These are phyloP conservation scores for Bellardia bayeri DNA, from an alignment of 2,888 invertebrate species.

Conservation along the genomic window DNA sequence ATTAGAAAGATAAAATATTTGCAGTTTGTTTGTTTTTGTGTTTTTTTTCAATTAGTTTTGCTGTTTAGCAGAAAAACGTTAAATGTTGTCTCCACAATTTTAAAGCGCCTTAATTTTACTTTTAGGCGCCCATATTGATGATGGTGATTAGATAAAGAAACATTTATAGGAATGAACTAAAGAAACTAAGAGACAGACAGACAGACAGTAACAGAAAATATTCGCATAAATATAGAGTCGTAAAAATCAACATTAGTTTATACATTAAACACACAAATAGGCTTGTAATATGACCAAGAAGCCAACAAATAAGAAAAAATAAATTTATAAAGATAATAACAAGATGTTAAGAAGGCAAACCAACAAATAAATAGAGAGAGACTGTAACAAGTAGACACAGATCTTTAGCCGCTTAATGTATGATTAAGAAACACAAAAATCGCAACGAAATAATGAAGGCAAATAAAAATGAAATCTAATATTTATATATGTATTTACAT, in stretches of 20 bases:
- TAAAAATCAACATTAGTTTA: constrained; percentile 57
- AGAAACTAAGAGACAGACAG: neutral
- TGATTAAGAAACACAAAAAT: constrained; percentile 46
- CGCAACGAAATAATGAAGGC: constrained; percentile 27
- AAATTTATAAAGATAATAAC: constrained; percentile 50
- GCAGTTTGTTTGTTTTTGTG: neutral
- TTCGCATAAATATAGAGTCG: constrained; percentile 49
- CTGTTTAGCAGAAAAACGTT: neutral
- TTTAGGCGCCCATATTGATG: constrained; percentile 71
- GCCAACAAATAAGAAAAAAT: neutral
- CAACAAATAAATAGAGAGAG: neutral
- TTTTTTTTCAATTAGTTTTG: constrained; percentile 4
- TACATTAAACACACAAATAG: constrained; percentile 33
- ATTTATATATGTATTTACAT: constrained; percentile 8
- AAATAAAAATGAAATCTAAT: constrained; percentile 52
- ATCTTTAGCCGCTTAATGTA: constrained; percentile 41
- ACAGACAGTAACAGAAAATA: constrained; percentile 26
- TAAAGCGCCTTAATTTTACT: constrained; percentile 51
- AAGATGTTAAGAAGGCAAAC: constrained; percentile 27
- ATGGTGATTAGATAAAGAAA: constrained; percentile 70
- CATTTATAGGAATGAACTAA: constrained; percentile 58
- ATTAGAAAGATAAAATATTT: constrained; percentile 54
- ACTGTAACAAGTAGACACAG: constrained; percentile 27
- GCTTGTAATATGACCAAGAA: constrained; percentile 28
- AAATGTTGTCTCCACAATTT: constrained; percentile 29